Base-by-base conservation (phyloP, 92 coral and sea anemone species). In the Zoanthus sociatus region DNA sequence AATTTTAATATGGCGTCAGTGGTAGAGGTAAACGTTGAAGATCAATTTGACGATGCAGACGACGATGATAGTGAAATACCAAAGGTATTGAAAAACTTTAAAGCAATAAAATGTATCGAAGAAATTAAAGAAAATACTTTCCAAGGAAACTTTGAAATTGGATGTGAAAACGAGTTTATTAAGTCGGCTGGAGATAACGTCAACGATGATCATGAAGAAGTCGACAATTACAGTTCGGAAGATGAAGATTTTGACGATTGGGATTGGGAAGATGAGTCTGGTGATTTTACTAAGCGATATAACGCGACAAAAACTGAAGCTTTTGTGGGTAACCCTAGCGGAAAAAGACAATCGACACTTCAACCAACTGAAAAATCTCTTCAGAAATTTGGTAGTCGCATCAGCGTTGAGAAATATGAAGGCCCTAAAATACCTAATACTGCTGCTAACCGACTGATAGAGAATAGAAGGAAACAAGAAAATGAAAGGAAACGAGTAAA, bases 251-350 rank as follows among this genome's bases (percentile, higher is more conserved):
- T 86, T 56, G 92, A 78, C 17, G 96, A 84, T 17, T 97, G 95
- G 96, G 99, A 97, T 61, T 97, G 99, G 99, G 98, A 95, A 83
- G 99, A 97, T 68, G 94, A 92, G 71, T 91, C 91, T 31, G 98
- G 99, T 11, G 99, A 97, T 88, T 96, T 97, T 78, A 95, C 98
- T 10, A 97, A 97, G 82, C 95, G 98, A 37, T 95, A 94, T 87
- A 97, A 97, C 54, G 96, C 99, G 26, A 92, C 93, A 70, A 93
- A 92, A 70, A 84, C 93, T 33, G 93, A 77, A 30, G 87, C 88
- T 4, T 83, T 86, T 48, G 93, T 83, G 33, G 88, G 91, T 26
- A 92, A 94, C 72, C 81, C 93, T 0, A 87, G 91, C 21, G 91
- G 92, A 13, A 79, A 93, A 45, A 90, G 91, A 54, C 90, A 91